Evolutionary conservation across 2,797 vertebrate genomes (phyloP), one percentile per base, ranked within the genome.

Genomic region (Microchirus variegatus): DNA sequence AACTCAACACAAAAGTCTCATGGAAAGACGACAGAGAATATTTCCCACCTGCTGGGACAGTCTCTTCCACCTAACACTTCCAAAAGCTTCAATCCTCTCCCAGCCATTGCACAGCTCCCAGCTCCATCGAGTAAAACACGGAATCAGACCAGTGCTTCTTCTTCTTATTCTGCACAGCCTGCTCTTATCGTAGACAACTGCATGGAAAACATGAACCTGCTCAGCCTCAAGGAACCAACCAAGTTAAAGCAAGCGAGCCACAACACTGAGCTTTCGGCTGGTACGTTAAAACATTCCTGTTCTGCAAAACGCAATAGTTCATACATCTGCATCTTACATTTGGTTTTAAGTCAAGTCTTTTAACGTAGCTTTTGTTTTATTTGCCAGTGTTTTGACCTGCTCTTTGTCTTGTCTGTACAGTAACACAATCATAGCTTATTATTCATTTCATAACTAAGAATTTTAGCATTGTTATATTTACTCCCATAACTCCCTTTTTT

Each of bases 161-260:
- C 66, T 36, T 74, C 77, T 22, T n/a, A n/a, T n/a, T 22, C 22
- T 57, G 74, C 70, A n/a, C 64, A 69, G 67, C 3, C 51, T 45
- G 43, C 50, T 3, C 6, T 59, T 16, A 71, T 55, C 53, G 57
- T 73, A 44, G 78, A 83, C 6, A 43, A 63, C 49, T 82, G 70
- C 76, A 68, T 71, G 37, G 68, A 82, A 53, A 75, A 77, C 72
- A 78, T 85, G 81, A 87, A 79, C 17, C 68, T 53, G 44, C 84
- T 88, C 54, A 89, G 73, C 63, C 68, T 87, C 55, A 90, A 81
- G 80, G 87, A 87, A 22, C 19, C 58, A 38, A 19, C 45, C 22
- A 89, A 68, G 53, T 81, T 53, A 10, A 60, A 50, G 22, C 18
- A 66, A 3, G 42, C 9, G 19, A 43, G 3, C 13, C 60, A 41